Evolutionary conservation across 2,113 vertebrate genomes (phyloP), one percentile per base, ranked within the genome.

Genomic region (Carettochelys insculpta): DNA sequence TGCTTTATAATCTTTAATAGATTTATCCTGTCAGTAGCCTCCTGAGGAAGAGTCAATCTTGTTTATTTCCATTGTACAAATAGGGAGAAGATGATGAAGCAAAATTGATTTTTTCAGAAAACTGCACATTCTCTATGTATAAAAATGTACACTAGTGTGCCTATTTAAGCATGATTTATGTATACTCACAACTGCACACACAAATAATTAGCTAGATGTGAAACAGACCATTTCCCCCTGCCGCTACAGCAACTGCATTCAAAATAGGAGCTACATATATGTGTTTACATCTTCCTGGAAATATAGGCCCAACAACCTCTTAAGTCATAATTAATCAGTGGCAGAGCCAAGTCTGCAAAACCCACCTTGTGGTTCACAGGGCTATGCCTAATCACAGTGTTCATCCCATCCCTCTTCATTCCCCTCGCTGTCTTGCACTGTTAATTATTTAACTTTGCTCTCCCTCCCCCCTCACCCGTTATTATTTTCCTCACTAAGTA

Each of bases 191-290:
- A 61, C 31, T n/a, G 31, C 58, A 65, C 58, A 65, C 34, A 65
- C 58, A 65, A 65, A 65, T n/a, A n/a, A n/a, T n/a, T n/a, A n/a
- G n/a, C n/a, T n/a, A 91, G 94, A 95, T 94, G 93, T 94, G 27
- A 82, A 93, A 92, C 85, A 91, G 86, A 87, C 54, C 88, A 92
- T 95, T 61, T 89, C 47, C 1, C 93, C 90, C 92, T 92, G 95
- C 94, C 93, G 90, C 92, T 91, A 89, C 90, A 76, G 86, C 93
- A 95, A 92, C 91, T 90, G 91, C 86, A 78, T 83, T 87, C 86
- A 4, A 1, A 85, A 24, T 76, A 80, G 53, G 88, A 85, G 75
- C 83, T 45, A 19, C 68, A 81, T 31, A 4, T n/a, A 13, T 2
- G n/a, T 79, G 52, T 61, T 12, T 2, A 47, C 19, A 73, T 65